Evolutionary conservation across 2,113 vertebrate species (phyloP).

Genomic region (Tor tambroides): DNA sequence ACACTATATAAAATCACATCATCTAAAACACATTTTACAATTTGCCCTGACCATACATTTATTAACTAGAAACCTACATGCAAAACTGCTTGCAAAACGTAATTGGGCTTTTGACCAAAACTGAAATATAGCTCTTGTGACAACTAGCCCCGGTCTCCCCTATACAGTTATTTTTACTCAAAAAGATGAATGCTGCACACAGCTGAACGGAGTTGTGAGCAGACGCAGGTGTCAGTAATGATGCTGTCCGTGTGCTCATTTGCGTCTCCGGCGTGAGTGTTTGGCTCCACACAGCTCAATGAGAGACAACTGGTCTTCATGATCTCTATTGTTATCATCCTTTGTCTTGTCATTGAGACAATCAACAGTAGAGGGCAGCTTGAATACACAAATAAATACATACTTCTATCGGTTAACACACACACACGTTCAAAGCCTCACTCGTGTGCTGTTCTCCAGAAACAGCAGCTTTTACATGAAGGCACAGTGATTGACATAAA

Average conservation of each 20-base stretch:
- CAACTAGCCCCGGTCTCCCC: background rate
- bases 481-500: constrained; percentile 66
- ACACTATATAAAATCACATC: background rate
- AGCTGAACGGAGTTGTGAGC: background rate
- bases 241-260: background rate
- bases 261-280: background rate
- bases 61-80: background rate
- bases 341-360: constrained; percentile 73
- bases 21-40: background rate
- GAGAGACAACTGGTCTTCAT: constrained; percentile 17
- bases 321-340: constrained; percentile 61
- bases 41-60: background rate
- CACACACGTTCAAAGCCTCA: constrained; percentile 59
- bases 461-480: constrained; percentile 59
- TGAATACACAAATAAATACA: constrained; percentile 78
- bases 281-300: background rate
- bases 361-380: constrained; percentile 82
- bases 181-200: background rate
- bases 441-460: constrained; percentile 42
- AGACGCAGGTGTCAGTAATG: background rate
- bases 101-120: background rate
- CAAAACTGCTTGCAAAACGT: background rate
- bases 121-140: background rate
- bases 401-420: constrained; percentile 48
- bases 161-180: background rate